These are phyloP conservation scores for Canis aureus DNA, from an alignment of 2,113 vertebrate species.

Conservation along the genomic window DNA sequence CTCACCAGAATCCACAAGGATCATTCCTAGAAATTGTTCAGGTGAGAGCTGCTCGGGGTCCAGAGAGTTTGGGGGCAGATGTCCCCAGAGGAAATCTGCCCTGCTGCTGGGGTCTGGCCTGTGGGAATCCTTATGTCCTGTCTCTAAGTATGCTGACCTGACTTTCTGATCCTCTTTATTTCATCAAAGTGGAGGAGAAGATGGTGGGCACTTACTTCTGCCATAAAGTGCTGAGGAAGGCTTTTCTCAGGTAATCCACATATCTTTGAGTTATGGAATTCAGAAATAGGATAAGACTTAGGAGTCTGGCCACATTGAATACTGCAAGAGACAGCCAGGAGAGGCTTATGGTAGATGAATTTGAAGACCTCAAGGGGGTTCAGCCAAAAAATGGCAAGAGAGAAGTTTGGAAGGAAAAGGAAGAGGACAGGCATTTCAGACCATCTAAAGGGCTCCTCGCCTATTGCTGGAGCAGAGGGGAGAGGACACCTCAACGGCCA, in stretches of 20 bases:
- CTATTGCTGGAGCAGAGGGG: neutral
- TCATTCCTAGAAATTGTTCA: neutral
- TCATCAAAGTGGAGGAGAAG: no score
- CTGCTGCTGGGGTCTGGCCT: neutral
- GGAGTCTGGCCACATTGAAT: neutral
- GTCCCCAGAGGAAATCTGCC: neutral
- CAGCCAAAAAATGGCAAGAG: neutral
- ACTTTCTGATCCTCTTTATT: neutral
- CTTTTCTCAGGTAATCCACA: neutral
- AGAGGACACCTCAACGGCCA: neutral
- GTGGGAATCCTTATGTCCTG: neutral
- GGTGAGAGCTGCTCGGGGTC: neutral
- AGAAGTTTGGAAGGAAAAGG: neutral
- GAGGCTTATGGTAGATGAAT: neutral
- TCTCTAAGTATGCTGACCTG: neutral
- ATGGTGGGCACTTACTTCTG: rapidly evolving
- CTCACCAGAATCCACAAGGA: neutral
- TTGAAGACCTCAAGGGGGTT: neutral
- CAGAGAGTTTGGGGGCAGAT: rapidly evolving
- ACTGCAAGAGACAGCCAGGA: neutral
- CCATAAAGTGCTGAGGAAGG: rapidly evolving
- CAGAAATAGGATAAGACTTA: neutral
- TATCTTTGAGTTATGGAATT: neutral
- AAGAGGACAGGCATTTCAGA: neutral
- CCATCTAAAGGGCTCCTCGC: neutral